Conservation (phyloP, 2,113 vertebrate genomes). For the Phaetusa simplex region DNA sequence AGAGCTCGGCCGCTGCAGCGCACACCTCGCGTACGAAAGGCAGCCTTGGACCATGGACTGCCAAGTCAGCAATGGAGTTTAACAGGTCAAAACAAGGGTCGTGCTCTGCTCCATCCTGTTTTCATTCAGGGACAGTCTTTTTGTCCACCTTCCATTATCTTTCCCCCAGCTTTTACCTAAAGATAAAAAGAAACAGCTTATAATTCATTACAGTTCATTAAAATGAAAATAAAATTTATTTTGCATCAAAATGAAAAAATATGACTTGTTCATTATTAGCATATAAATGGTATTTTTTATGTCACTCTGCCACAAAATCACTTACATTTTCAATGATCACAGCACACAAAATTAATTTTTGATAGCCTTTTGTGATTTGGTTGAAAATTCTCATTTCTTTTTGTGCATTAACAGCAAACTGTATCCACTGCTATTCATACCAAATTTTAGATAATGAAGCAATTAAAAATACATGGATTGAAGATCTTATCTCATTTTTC, state of each 20-base stretch:
- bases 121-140: not conserved
- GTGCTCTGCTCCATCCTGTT: not conserved
- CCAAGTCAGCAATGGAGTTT: not conserved
- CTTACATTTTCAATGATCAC: slow-evolving; percentile 83
- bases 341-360: slow-evolving; percentile 87
- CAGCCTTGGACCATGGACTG: not conserved
- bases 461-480: slow-evolving; percentile 87
- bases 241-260: slow-evolving; percentile 79
- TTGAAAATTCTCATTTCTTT: slow-evolving; percentile 81
- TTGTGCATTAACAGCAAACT: slow-evolving; percentile 80
- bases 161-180: slow-evolving; percentile 57
- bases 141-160: slow-evolving; percentile 44
- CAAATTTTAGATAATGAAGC: slow-evolving; percentile 85
- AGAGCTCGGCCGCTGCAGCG: accelerated
- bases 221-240: slow-evolving; percentile 82
- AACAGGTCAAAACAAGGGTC: not conserved
- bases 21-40: not conserved
- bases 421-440: slow-evolving; percentile 80
- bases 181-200: slow-evolving; percentile 70
- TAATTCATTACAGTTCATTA: slow-evolving; percentile 80
- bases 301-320: slow-evolving; percentile 79
- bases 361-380: slow-evolving; percentile 85
- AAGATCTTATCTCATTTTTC: slow-evolving; percentile 84
- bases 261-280: slow-evolving; percentile 80
- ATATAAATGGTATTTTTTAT: slow-evolving; percentile 86